These are phyloP conservation scores for Ips typographus DNA, from an alignment of 1,140 invertebrate genomes.

Conservation along the genomic window DNA sequence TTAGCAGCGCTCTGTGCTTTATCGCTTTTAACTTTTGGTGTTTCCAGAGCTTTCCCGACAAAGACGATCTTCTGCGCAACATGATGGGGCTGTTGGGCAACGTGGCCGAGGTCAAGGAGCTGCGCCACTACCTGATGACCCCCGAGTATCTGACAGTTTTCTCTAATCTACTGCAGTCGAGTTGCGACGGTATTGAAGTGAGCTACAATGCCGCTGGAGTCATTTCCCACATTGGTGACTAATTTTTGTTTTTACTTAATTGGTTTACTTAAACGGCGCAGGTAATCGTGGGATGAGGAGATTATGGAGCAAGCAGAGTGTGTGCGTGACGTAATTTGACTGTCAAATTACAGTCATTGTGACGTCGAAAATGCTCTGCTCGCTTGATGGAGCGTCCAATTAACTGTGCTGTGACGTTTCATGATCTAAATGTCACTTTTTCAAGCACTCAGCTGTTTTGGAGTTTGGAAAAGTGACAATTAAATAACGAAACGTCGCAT, in stretches of 20 bases:
- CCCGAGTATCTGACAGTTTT: conserved; percentile 83
- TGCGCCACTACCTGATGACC: conserved; percentile 85
- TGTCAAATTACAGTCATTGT: too few relatives aligned
- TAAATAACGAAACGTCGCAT: too few relatives aligned
- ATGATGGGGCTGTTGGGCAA: conserved; percentile 98
- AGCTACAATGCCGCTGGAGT: conserved; percentile 97
- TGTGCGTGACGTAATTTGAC: too few relatives aligned
- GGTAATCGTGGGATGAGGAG: too few relatives aligned
- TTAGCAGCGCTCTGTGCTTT: background rate
- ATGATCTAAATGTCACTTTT: background rate
- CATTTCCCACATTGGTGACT: conserved; percentile 76
- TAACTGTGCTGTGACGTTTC: too few relatives aligned
- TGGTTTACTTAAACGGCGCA: background rate
- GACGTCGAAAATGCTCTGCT: too few relatives aligned
- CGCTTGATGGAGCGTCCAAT: too few relatives aligned
- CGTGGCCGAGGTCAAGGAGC: conserved; percentile 87
- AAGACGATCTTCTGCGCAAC: conserved; percentile 86
- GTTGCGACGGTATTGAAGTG: conserved; percentile 92
- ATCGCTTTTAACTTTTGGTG: background rate
- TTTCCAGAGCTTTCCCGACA: conserved; percentile 76
- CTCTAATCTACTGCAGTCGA: conserved; percentile 78
- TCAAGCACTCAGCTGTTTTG: background rate
- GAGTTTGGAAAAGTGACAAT: too few relatives aligned
- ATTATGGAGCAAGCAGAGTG: too few relatives aligned
- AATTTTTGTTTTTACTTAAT: background rate